phyloP scores from a whole-genome alignment of 2,888 invertebrate genomes.

The Lycia hirtaria region DNA sequence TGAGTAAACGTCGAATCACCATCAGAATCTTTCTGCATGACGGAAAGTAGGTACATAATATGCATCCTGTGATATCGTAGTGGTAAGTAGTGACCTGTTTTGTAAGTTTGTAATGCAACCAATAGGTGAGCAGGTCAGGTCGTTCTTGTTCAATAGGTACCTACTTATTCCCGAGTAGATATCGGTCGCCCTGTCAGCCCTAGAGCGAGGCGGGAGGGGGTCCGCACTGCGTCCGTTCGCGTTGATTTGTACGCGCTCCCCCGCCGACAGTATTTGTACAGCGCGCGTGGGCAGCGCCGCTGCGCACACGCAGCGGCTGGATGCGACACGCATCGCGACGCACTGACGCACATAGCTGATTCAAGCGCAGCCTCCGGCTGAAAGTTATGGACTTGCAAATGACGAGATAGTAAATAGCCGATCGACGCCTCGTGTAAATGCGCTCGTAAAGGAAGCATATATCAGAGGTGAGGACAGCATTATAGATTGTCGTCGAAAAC shows the following conservation, averaged over 20 bases:
- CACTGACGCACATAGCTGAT: slow-evolving; percentile 6
- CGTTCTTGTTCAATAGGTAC: too few species aligned
- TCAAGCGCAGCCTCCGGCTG: slow-evolving; percentile 18
- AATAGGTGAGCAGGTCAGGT: too few species aligned
- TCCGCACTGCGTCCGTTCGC: slow-evolving; percentile 64
- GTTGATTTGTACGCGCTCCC: slow-evolving; percentile 82
- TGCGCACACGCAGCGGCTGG: slow-evolving; percentile 31
- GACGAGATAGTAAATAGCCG: slow-evolving; percentile 16
- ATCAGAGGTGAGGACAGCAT: too few species aligned
- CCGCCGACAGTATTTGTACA: slow-evolving; percentile 80
- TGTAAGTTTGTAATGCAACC: too few species aligned
- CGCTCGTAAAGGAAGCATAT: too few species aligned
- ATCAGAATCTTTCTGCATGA: too few species aligned
- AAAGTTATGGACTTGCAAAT: slow-evolving; percentile 10
- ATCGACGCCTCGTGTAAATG: neutral
- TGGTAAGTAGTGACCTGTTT: too few species aligned
- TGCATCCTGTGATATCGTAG: too few species aligned
- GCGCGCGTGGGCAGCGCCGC: slow-evolving; percentile 61
- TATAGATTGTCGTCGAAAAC: too few species aligned
- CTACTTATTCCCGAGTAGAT: too few species aligned
- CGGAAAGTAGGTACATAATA: too few species aligned
- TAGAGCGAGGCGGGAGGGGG: slow-evolving; percentile 66
- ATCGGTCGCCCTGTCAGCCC: slow-evolving; percentile 56
- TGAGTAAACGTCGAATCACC: too few species aligned
- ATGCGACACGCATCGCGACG: neutral